Base-by-base conservation (phyloP, 1,140 invertebrate genomes). In the Metaphire vulgaris region DNA sequence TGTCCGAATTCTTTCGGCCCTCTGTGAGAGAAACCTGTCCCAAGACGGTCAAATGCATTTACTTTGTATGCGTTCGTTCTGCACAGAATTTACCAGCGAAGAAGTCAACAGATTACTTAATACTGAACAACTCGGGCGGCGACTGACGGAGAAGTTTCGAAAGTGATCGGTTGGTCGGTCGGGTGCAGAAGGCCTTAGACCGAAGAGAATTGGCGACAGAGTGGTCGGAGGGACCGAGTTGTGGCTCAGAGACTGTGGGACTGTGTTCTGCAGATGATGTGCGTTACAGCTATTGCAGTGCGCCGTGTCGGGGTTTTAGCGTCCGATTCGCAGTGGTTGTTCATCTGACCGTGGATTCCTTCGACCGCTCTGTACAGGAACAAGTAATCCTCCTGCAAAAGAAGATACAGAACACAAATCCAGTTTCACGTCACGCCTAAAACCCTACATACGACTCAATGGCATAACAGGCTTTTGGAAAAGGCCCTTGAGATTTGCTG, bases 381-480 rank as follows among this genome's bases (percentile, higher is more conserved):
- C 77, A 89, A 80, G 76, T 90, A 90, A 81, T 91, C 90, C 78
- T 91, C 90, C 88, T 91, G 82, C n/a, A n/a, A n/a, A n/a, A n/a
- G n/a, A n/a, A n/a, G n/a, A n/a, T n/a, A n/a, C n/a, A n/a, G n/a
- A n/a, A n/a, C n/a, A n/a, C n/a, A n/a, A n/a, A n/a, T n/a, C n/a
- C n/a, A n/a, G n/a, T n/a, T n/a, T n/a, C n/a, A n/a, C n/a, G n/a
- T n/a, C n/a, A n/a, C n/a, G n/a, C n/a, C n/a, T n/a, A n/a, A n/a
- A n/a, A n/a, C n/a, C n/a, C n/a, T n/a, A n/a, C n/a, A n/a, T n/a
- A n/a, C n/a, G n/a, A n/a, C n/a, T n/a, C n/a, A n/a, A n/a, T n/a
- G n/a, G n/a, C n/a, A n/a, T n/a, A n/a, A n/a, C n/a, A n/a, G n/a
- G n/a, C n/a, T n/a, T n/a, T n/a, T n/a, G n/a, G n/a, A n/a, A n/a